Conservation (phyloP, 2,797 vertebrate genomes). For the Pseudochromis fuscus region DNA sequence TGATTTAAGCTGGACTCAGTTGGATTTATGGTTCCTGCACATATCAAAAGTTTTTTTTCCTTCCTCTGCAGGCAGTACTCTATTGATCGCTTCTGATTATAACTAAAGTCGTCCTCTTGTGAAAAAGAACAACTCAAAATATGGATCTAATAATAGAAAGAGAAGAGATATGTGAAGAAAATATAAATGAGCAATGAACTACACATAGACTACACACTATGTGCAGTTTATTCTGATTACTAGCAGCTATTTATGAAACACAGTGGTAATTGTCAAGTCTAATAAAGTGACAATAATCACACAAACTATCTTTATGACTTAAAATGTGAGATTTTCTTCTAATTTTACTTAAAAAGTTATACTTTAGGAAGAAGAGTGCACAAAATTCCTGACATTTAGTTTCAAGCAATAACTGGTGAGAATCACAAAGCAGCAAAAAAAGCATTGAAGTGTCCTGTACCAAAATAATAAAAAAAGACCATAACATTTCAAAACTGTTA, state of each 20-base stretch:
- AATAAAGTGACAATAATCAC: neutral
- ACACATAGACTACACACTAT: neutral
- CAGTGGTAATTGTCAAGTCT: neutral
- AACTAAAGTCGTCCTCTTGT: constrained; percentile 3
- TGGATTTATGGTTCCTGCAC: constrained; percentile 7
- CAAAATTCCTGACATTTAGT: too few relatives aligned
- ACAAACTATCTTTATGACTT: neutral
- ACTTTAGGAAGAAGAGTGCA: too few relatives aligned
- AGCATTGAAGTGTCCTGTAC: too few relatives aligned
- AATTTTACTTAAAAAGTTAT: too few relatives aligned
- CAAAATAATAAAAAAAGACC: too few relatives aligned
- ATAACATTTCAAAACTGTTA: too few relatives aligned
- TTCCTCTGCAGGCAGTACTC: constrained; percentile 17
- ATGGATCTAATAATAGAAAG: neutral
- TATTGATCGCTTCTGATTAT: constrained; percentile 25
- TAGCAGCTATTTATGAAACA: neutral
- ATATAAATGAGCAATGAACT: neutral
- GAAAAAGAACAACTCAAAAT: neutral
- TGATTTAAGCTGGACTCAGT: neutral
- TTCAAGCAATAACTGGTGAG: too few relatives aligned
- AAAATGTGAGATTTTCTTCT: too few relatives aligned
- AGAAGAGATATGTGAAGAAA: neutral
- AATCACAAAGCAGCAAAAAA: too few relatives aligned
- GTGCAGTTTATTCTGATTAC: neutral
- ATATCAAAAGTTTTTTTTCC: constrained; percentile 8